Base-by-base conservation (phyloP, 1,140 invertebrate genomes). In the Drosophila micromelanica region DNA sequence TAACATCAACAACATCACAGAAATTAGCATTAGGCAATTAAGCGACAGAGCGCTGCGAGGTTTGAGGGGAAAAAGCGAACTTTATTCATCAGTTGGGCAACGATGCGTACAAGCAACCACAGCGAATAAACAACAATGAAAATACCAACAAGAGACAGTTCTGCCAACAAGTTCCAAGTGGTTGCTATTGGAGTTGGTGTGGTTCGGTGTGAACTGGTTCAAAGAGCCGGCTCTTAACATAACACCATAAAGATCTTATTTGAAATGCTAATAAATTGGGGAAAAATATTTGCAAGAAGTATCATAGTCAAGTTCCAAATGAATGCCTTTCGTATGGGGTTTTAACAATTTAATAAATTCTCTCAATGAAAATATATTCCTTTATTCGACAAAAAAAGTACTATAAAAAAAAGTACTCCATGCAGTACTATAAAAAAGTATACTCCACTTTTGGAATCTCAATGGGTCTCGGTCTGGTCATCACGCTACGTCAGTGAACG, bases 11-110 rank as follows among this genome's bases (percentile, higher is more conserved):
- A 49, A 27, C 43, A 45, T 60, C 59, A 38, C 55, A 73, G 40
- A 80, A 86, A 87, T 78, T 86, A 81, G 78, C 82, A 81, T 86
- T 43, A 73, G 67, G 65, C 59, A 59, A 86, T 76, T 78, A 87
- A 87, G 55, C 57, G 56, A 70, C 54, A 62, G 49, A 52, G 32
- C 42, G 49, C 64, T 64, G 65, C 56, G 56, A 37, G 27, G 35
- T 45, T n/a, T 8, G 15, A 59, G n/a, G n/a, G 43, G 27, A 40
- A 55, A 74, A 45, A 20, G 54, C 40, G 52, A 76, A 78, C 69
- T 73, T 46, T 57, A 56, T 73, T 63, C 54, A 55, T 48, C 55
- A 61, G 67, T 57, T 56, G 49, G 40, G 69, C 78, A 79, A 11
- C 73, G 55, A 76, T 76, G 73, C 68, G 68, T 76, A 55, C 42